Evolutionary conservation across 2,888 invertebrate genomes (phyloP).

Genomic region (Athalia cordata): DNA sequence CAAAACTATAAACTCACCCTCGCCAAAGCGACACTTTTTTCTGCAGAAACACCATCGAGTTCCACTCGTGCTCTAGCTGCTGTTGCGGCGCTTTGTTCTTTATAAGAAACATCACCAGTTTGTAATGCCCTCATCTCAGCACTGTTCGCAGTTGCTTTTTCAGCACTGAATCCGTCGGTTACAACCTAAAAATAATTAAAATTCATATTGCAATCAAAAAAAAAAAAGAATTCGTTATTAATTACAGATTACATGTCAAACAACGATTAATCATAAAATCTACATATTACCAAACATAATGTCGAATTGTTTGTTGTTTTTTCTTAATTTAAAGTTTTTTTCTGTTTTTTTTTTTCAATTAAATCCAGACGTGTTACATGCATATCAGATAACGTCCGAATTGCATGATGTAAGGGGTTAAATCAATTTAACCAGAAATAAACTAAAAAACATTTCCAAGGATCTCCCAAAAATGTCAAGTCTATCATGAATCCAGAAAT

Average conservation of each 20-base stretch:
- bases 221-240: not conserved
- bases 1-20: constrained; percentile 78
- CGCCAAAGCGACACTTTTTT: constrained; percentile 88
- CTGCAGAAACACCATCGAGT: constrained; percentile 89
- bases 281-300: not conserved
- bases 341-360: not conserved
- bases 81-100: constrained; percentile 86
- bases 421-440: no score
- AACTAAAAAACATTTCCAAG: no score
- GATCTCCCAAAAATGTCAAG: no score
- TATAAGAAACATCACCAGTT: constrained; percentile 88
- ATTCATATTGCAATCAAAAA: not conserved
- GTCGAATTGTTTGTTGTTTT: not conserved
- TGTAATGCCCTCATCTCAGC: constrained; percentile 85
- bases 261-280: no score
- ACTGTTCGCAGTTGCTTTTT: constrained; percentile 83
- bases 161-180: constrained; percentile 88
- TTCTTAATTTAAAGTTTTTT: not conserved
- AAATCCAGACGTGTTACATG: not conserved
- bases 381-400: no score
- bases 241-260: no score
- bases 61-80: constrained; percentile 87
- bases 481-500: constrained; percentile 17
- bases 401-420: no score
- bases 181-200: constrained; percentile 76